Base-by-base conservation (phyloP, 1,140 invertebrate species). In the Trinorchestia longiramus region DNA sequence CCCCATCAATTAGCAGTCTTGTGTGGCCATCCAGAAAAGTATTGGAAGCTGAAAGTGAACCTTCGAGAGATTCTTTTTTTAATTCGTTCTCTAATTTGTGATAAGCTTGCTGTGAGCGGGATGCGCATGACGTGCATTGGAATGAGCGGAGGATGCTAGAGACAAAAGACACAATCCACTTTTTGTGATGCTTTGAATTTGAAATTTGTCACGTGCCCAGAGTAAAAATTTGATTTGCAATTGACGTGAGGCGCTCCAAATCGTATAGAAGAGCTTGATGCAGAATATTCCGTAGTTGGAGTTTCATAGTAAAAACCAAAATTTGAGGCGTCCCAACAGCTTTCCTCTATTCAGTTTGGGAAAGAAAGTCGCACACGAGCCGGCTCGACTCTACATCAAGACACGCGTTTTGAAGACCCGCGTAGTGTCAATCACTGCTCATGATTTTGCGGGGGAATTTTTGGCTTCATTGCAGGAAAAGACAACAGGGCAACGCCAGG, bases 141-240 rank as follows among this genome's bases (percentile, higher is more conserved):
- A 44, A 94, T 94, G 0, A 94, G 92, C 92, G 28, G 40, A 40
- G 0, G 88, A 42, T 36, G 43, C 19, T 11, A 23, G 36, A 44
- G 41, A 40, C 44, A 47, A 43, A 47, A 6, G 92, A n/a, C 19
- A 0, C 92, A 44, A 43, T 94, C 19, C 36, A 47, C 92, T 43
- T 45, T 94, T 94, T 94, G 40, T 44, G 40, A 45, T 47, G 41
- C 44, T 28, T 43, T 47, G 92, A 44, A 94, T 94, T 47, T 47
- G 41, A 94, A 94, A 94, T 94, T 94, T 94, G 43, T 94, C 92
- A 47, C 44, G 36, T 0, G 92, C 40, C 41, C 92, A 19, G 28
- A 47, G 92, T 19, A 90, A 94, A 94, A 94, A 47, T 47, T 43
- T 94, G 40, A 94, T 94, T 94, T 94, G 92, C 92, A 19, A 94